Evolutionary conservation across 2,888 invertebrate species (phyloP), one percentile per base, ranked within the genome.

Genomic region (Tetranychus piercei): DNA sequence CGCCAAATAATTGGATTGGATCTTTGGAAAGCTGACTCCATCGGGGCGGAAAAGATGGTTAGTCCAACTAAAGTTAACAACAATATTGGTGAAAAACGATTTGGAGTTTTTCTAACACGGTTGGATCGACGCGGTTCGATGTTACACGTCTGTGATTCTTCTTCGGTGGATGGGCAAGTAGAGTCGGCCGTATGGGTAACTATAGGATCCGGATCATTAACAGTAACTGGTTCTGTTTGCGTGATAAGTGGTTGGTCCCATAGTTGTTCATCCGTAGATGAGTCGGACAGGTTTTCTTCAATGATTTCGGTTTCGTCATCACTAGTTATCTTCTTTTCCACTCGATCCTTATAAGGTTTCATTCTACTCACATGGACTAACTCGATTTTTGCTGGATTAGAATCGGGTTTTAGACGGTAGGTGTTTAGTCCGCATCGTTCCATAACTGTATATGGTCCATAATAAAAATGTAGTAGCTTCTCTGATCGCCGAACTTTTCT

Each of bases 301-400:
- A 11, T 15, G 15, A 55, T 55, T 55, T 11, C 55, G 15, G 55
- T 55, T 11, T 55, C 55, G 55, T 9, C 9, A 15, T 15, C 15
- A 15, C 55, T 55, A 9, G n/a, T 67, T 55, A 55, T 55, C 6
- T 55, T 55, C 55, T 55, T 55, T 15, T 22, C 11, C 15, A 64
- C 22, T 65, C 66, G 20, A 55, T 43, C 20, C 44, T n/a, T 55
- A 34, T 67, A 66, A 20, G 15, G 44, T n/a, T 75, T 76, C 69
- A 76, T 34, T 6, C 75, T 22, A 22, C 43, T 69, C 5, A 75
- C 71, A 43, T 76, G 76, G 18, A 76, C 75, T 1, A 44, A n/a
- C 5, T 74, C 75, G 2, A 9, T 18, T 44, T 71, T 34, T 18
- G 44, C 67, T 65, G 55, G 34, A 43, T 55, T 44, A 11, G 22